Base-by-base conservation (phyloP, 2,888 invertebrate species). In the Perdita meconis region DNA sequence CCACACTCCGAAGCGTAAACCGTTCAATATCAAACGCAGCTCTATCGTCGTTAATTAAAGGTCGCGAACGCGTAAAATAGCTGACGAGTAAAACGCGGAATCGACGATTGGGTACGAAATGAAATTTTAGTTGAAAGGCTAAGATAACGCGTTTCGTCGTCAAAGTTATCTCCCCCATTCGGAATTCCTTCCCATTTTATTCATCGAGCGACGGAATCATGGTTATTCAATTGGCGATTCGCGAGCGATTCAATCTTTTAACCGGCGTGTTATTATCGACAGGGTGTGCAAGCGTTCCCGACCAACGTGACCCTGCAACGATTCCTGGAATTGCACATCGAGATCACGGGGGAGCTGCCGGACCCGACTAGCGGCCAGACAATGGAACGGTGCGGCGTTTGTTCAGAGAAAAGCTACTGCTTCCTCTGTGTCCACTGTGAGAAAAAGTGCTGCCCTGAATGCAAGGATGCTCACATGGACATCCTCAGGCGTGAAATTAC, bases 381-480 rank as follows among this genome's bases (percentile, higher is more conserved):
- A 68, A 98, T 98, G 97, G 97, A 97, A 93, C 94, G 98, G 87
- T 98, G 98, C 93, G 97, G 97, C 89, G 97, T 98, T 56, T 97
- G 98, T 93, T 97, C 97, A 67, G 97, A 98, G 93, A 97, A 98
- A 93, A 96, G 97, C 71, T 97, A 97, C 91, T 96, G 97, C 88
- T 95, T 95, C 70, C 94, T 95, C 59, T 99, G 99, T 93, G 96
- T 97, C 30, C 99, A 99, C 93, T 99, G 99, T 93, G 98, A 99
- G 90, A 98, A 98, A 91, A 97, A 98, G 93, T 96, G 99, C 80
- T 99, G 99, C 93, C 96, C 97, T 85, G 98, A 98, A 90, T 99
- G 99, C 93, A 98, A 98, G 93, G 96, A 96, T 71, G 97, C 98
- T 13, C 99, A 99, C 92, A 97, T 98, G 96, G 98, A 99, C 92